A percentile compares a stretch with the other conserved stretches of the same genome.
Conservation (phyloP, 2,113 vertebrate genomes). For the Heteronetta atricapilla region DNA sequence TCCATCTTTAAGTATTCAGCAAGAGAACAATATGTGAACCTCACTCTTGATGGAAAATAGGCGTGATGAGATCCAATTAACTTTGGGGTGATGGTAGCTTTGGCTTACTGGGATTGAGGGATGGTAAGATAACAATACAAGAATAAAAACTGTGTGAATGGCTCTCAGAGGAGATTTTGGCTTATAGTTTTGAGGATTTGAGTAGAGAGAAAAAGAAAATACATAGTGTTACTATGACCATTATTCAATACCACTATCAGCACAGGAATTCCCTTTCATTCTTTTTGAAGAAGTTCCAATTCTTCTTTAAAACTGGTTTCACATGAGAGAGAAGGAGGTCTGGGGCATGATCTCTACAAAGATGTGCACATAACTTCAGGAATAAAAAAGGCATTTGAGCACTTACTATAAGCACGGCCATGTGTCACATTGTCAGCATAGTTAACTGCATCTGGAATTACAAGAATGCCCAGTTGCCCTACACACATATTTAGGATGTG, state of each 20-base stretch:
- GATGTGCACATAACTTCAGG: not conserved
- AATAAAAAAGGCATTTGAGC: not conserved
- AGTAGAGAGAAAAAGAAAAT: not conserved
- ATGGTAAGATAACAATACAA: not conserved
- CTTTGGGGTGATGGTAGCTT: not conserved
- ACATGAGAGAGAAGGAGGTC: not conserved
- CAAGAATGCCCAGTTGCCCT: not conserved
- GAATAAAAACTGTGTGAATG: not conserved
- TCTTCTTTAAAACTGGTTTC: constrained; percentile 10
- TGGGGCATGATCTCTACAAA: not conserved
- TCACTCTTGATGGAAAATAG: not conserved
- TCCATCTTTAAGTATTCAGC: constrained; percentile 8
- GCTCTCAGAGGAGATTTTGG: not conserved
- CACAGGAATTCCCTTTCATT: not conserved
- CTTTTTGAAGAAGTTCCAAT: not conserved
- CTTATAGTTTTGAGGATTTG: not conserved
- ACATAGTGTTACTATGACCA: not conserved
- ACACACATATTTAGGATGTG: rapidly evolving
- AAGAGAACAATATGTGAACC: not conserved
- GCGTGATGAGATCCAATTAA: not conserved
- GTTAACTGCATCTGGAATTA: not conserved
- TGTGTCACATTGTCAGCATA: not conserved
- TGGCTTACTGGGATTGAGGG: not conserved
- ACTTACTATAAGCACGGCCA: not conserved
- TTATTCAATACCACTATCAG: not conserved